phyloP scores from a whole-genome alignment of 2,113 vertebrate genomes.

The Cololabis saira region DNA sequence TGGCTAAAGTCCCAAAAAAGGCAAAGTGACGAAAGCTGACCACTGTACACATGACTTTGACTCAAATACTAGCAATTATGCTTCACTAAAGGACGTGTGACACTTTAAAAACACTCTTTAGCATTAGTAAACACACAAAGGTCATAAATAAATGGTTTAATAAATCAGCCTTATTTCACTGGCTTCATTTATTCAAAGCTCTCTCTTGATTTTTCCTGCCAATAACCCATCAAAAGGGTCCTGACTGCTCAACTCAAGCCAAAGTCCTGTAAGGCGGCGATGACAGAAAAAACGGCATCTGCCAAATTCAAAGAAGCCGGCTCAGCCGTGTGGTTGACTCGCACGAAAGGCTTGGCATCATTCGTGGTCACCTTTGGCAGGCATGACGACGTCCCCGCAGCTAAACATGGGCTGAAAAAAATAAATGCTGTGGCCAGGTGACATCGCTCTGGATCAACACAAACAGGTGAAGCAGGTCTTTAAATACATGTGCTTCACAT shows the following conservation, averaged over 20 bases:
- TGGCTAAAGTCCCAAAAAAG: background rate
- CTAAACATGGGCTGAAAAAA: slow-evolving; percentile 48
- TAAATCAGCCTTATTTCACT: background rate
- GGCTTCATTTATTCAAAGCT: slow-evolving; percentile 26
- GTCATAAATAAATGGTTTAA: slow-evolving; percentile 8
- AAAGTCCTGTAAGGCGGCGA: slow-evolving; percentile 10
- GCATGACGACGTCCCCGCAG: slow-evolving; percentile 22
- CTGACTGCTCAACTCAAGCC: slow-evolving; percentile 12
- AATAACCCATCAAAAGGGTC: slow-evolving; percentile 34
- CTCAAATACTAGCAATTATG: background rate
- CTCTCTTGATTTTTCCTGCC: slow-evolving; percentile 26
- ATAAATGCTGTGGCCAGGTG: slow-evolving; percentile 43
- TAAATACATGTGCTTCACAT: no score
- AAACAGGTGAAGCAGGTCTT: slow-evolving; percentile 5
- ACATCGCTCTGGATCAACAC: slow-evolving; percentile 53
- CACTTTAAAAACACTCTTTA: background rate
- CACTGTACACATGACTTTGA: background rate
- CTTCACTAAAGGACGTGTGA: slow-evolving; percentile 6
- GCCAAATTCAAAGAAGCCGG: slow-evolving; percentile 61
- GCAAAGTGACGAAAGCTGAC: background rate
- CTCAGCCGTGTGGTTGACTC: slow-evolving; percentile 61
- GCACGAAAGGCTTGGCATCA: slow-evolving; percentile 45
- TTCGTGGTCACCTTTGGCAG: slow-evolving; percentile 48
- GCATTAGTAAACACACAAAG: background rate
- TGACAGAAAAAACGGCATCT: slow-evolving; percentile 46